Evolutionary conservation across 1,140 invertebrate genomes (phyloP), one percentile per base, ranked within the genome.

Genomic region (Pararge aegeria): DNA sequence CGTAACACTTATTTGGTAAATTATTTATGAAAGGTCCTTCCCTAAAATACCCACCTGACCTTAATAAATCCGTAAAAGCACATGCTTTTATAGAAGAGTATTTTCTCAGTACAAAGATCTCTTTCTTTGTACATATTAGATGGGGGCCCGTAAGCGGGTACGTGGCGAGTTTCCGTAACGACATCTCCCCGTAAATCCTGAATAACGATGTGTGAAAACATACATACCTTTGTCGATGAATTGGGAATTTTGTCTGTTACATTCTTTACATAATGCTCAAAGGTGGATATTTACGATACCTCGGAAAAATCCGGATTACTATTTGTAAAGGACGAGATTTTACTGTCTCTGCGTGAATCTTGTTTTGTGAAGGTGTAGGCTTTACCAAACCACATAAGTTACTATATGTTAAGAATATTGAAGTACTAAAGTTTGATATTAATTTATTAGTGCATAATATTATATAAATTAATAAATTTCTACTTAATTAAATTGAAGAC

Each of bases 81-180:
- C 78, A 73, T 75, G 66, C 70, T 73, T 79, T 74, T 75, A 75
- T 70, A 72, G 60, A 73, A 63, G 59, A 66, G 56, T 71, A 70
- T 74, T 74, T 75, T 71, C 59, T 70, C 64, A 59, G 50, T 75
- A 68, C 66, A 73, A 70, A 75, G 72, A 68, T 74, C 66, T 76
- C 73, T 75, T 78, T 79, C 80, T 83, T 78, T 85, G 82, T 83
- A 78, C 78, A 80, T 85, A 85, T 81, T 83, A 80, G 65, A 84
- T 64, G 61, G 59, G 71, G 63, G 55, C 61, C 63, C 46, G 46
- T 46, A 69, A 80, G 75, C 66, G 72, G 72, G 67, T 70, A 76
- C 78, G 76, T 73, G 78, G 67, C 30, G 61, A 68, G 71, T 73
- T 73, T 80, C 51, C 64, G 46, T 73, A 80, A 84, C 73, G 68